Evolutionary conservation across 2,888 invertebrate species (phyloP), one percentile per base, ranked within the genome.

Genomic region (Thecocarcelia acutangulata): DNA sequence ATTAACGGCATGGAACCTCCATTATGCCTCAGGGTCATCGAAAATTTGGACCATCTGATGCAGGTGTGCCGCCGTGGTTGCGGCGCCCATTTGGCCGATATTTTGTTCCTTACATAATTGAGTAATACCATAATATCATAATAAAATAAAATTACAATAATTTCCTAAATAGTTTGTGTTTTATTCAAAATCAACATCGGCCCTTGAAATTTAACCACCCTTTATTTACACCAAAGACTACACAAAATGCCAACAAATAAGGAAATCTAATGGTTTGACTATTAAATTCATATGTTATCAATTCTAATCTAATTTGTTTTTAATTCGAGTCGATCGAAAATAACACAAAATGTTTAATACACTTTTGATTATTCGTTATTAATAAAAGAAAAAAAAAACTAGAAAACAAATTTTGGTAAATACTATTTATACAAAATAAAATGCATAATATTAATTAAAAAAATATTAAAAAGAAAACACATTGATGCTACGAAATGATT

Each of bases 291-390:
- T 42, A 13, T 69, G 69, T 63, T 81, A 77, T 77, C 73, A 69
- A 50, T 78, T 44, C 46, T 28, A 74, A 78, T 77, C 81, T 82
- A 82, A 82, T 82, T 78, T 77, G 63, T 78, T 82, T 81, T 74
- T 74, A 82, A 77, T 82, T 73, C 46, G 15, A 37, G n/a, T 42
- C n/a, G 24, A 42, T 37, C 17, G 13, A 40, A 21, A 28, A 8
- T 15, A 44, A 64, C 40, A 58, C 44, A 44, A 64, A 46, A 75
- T 21, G 61, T 44, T 69, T 63, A 69, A 69, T 72, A 70, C 58
- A 61, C 15, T 72, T 72, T 69, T 52, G 48, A 50, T 61, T 75
- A 59, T 75, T 59, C 3, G 59, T 8, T 66, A 56, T 72, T 42
- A 72, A 50, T 59, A 59, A 5, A 3, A 24, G 6, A 9, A 33